These are phyloP conservation scores for Meghimatium bilineatum DNA, from an alignment of 2,888 invertebrate genomes.

Conservation along the genomic window DNA sequence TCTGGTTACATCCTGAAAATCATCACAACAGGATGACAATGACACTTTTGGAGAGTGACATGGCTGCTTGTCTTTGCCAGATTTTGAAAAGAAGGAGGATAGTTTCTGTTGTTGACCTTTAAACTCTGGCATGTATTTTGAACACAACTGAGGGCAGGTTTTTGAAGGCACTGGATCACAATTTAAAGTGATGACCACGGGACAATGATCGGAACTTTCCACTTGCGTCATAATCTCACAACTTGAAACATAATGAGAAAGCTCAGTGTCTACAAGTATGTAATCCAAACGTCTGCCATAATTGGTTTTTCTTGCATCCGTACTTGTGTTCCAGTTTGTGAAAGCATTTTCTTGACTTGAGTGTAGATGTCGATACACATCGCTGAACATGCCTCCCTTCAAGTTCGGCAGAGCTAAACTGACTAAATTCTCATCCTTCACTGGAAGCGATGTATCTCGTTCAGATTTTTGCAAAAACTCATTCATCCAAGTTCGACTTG, in stretches of 20 bases:
- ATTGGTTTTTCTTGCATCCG: slow-evolving; percentile 78
- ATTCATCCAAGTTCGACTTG: slow-evolving; percentile 76
- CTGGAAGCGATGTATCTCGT: slow-evolving; percentile 57
- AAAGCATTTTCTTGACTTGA: slow-evolving; percentile 76
- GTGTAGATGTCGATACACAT: slow-evolving; percentile 78
- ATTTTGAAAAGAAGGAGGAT: slow-evolving; percentile 67
- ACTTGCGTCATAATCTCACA: slow-evolving; percentile 71
- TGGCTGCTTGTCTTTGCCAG: neutral
- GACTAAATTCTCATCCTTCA: slow-evolving; percentile 46
- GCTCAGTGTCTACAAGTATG: slow-evolving; percentile 75
- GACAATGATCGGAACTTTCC: slow-evolving; percentile 80
- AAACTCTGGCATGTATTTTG: slow-evolving; percentile 79
- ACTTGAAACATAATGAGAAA: slow-evolving; percentile 59
- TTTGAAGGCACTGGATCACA: slow-evolving; percentile 62
- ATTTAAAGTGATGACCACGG: slow-evolving; percentile 75
- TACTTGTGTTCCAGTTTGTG: slow-evolving; percentile 79
- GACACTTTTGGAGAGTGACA: neutral
- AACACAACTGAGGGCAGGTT: slow-evolving; percentile 76
- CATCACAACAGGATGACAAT: neutral
- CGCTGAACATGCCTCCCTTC: slow-evolving; percentile 74
- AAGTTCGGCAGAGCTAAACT: slow-evolving; percentile 29
- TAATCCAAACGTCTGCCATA: slow-evolving; percentile 80
- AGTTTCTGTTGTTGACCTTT: slow-evolving; percentile 76
- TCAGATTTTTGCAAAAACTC: slow-evolving; percentile 68
- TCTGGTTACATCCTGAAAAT: neutral